A percentile compares a stretch with the other conserved stretches of the same genome.
phyloP scores from a whole-genome alignment of 2,113 vertebrate genomes.

The Bubalus kerabau region DNA sequence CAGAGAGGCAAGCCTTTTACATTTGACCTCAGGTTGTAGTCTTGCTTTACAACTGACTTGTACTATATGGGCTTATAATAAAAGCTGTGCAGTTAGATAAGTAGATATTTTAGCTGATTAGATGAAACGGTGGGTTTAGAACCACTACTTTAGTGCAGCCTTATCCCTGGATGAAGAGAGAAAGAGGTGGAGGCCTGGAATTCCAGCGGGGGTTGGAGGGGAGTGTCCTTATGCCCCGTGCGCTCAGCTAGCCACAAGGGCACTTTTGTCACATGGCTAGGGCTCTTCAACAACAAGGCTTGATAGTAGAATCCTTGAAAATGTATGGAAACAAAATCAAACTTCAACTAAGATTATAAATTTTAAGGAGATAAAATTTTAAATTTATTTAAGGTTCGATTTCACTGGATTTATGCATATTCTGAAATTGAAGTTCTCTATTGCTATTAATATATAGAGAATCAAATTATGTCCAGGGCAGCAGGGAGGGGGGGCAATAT shows the following conservation, averaged over 20 bases:
- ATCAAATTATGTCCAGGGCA: not conserved
- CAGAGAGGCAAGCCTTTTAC: not conserved
- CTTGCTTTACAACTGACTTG: not conserved
- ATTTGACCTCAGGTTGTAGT: not conserved
- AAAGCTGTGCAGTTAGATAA: not conserved
- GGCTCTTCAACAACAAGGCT: not conserved
- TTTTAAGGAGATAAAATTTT: not conserved
- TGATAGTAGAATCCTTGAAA: not conserved
- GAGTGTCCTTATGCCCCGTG: too few relatives aligned
- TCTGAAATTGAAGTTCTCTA: not conserved
- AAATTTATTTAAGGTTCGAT: not conserved
- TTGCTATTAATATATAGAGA: not conserved
- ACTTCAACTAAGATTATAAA: not conserved
- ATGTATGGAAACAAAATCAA: not conserved
- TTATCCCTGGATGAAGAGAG: not conserved
- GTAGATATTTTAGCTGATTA: not conserved
- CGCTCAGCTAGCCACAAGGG: not conserved
- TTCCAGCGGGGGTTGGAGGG: not conserved
- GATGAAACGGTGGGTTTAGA: not conserved
- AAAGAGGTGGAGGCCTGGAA: accelerated
- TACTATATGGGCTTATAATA: not conserved
- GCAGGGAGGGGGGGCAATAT: not conserved
- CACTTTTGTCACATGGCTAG: not conserved
- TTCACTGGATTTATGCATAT: not conserved
- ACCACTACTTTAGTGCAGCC: not conserved